Evolutionary conservation across 2,113 vertebrate species (phyloP).

Genomic region (Spheniscus mendiculus): DNA sequence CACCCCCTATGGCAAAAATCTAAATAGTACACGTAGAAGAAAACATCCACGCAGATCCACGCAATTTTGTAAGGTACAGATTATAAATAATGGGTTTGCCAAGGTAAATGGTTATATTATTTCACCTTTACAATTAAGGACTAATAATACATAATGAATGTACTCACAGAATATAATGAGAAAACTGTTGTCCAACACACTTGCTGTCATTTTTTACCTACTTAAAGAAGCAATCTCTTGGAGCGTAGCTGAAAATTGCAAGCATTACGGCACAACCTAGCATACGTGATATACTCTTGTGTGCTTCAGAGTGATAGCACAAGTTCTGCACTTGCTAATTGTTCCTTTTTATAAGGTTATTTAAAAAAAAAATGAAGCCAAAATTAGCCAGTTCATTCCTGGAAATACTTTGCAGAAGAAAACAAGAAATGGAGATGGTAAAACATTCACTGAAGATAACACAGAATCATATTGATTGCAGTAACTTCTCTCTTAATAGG

Average conservation of each 20-base stretch:
- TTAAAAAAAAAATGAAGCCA: not conserved
- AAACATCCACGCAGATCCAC: not conserved
- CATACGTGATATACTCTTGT: not conserved
- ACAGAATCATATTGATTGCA: slow-evolving; percentile 7
- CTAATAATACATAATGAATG: slow-evolving; percentile 40
- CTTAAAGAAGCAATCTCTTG: slow-evolving; percentile 3
- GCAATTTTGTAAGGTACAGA: not conserved
- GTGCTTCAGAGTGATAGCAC: not conserved
- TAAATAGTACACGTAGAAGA: not conserved
- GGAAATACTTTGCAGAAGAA: slow-evolving; percentile 14
- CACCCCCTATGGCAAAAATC: not conserved
- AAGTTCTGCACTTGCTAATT: slow-evolving; percentile 4
- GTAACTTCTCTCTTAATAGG: slow-evolving; percentile 54
- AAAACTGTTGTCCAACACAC: slow-evolving; percentile 14
- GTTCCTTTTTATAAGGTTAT: slow-evolving; percentile 20
- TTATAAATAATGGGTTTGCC: not conserved
- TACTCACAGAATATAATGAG: slow-evolving; percentile 9
- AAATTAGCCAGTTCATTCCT: not conserved
- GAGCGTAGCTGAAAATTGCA: slow-evolving; percentile 8
- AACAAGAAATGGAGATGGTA: not conserved
- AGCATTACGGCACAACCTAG: not conserved
- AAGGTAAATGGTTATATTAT: slow-evolving; percentile 41
- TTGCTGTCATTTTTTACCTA: slow-evolving; percentile 28
- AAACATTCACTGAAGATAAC: slow-evolving; percentile 38
- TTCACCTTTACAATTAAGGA: slow-evolving; percentile 41